phyloP scores from a whole-genome alignment of 2,113 vertebrate genomes.

The Chlamydotis undulata region DNA sequence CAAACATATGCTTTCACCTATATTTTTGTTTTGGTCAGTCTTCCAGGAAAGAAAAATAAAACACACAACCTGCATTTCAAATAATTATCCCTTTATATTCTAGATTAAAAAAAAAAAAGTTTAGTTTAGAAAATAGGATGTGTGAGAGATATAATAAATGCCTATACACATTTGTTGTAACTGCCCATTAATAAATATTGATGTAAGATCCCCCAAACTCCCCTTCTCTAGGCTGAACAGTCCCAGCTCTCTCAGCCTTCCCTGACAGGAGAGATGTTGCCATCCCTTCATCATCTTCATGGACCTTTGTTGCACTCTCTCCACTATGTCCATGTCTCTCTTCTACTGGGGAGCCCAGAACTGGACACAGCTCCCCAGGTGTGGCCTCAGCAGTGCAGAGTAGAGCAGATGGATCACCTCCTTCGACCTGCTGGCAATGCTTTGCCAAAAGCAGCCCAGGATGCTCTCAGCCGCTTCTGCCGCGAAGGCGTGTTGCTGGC shows the following conservation, averaged over 20 bases:
- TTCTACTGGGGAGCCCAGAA: no score
- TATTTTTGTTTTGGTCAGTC: background rate
- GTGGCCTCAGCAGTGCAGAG: no score
- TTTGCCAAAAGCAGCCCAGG: no score
- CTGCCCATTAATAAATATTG: background rate
- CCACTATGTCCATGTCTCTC: no score
- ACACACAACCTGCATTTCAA: background rate
- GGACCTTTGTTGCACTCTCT: no score
- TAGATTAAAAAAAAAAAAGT: background rate
- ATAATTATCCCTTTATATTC: background rate
- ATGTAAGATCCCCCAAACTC: background rate
- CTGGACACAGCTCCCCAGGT: no score
- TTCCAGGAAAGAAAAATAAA: background rate
- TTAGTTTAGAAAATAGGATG: background rate
- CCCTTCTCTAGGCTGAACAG: background rate
- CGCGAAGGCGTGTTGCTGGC: background rate
- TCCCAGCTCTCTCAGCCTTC: background rate
- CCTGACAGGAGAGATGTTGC: background rate
- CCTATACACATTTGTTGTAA: background rate
- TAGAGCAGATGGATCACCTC: no score
- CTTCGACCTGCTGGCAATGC: no score
- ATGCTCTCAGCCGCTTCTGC: no score
- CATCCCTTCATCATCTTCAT: background rate
- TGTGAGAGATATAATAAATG: background rate
- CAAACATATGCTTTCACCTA: background rate